A percentile compares a stretch with the other conserved stretches of the same genome.
These are phyloP conservation scores for Allophyes oxyacanthae DNA, from an alignment of 2,888 invertebrate genomes.

Conservation along the genomic window DNA sequence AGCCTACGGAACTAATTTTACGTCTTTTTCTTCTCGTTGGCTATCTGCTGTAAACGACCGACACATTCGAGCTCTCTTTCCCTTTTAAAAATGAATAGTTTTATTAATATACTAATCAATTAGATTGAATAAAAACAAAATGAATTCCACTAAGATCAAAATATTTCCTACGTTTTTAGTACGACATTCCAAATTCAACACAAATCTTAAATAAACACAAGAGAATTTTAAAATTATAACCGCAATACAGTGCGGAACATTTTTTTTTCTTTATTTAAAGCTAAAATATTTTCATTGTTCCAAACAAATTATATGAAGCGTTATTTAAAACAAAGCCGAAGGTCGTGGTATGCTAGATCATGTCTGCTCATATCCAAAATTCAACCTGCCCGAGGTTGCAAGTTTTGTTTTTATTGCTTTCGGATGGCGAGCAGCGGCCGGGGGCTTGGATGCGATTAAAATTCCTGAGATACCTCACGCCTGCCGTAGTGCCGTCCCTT, in stretches of 20 bases:
- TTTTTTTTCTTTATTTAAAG: conserved; percentile 16
- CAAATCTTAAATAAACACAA: neutral
- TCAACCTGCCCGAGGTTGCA: conserved; percentile 70
- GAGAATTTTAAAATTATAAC: conserved; percentile 16
- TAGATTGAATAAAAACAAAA: conserved; percentile 18
- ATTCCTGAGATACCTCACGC: conserved; percentile 87
- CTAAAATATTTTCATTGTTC: conserved; percentile 29
- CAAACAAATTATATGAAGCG: conserved; percentile 37
- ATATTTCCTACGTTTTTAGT: conserved; percentile 8
- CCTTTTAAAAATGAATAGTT: conserved; percentile 61
- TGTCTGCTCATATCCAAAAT: conserved; percentile 76
- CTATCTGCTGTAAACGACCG: conserved; percentile 76
- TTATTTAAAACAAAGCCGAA: conserved; percentile 62
- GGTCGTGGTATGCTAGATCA: conserved; percentile 70
- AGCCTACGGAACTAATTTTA: conserved; percentile 83
- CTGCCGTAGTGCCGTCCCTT: conserved; percentile 78
- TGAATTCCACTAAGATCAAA: neutral
- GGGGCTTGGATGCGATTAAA: conserved; percentile 86
- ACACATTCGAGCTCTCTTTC: conserved; percentile 68
- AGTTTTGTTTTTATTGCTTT: conserved; percentile 79
- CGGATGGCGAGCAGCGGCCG: conserved; percentile 70
- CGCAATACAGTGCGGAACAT: conserved; percentile 16
- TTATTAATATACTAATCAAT: conserved; percentile 62
- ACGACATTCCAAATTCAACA: conserved; percentile 1
- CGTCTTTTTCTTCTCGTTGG: conserved; percentile 81